Base-by-base conservation (phyloP, 2,113 vertebrate genomes). In the Alectura lathami region DNA sequence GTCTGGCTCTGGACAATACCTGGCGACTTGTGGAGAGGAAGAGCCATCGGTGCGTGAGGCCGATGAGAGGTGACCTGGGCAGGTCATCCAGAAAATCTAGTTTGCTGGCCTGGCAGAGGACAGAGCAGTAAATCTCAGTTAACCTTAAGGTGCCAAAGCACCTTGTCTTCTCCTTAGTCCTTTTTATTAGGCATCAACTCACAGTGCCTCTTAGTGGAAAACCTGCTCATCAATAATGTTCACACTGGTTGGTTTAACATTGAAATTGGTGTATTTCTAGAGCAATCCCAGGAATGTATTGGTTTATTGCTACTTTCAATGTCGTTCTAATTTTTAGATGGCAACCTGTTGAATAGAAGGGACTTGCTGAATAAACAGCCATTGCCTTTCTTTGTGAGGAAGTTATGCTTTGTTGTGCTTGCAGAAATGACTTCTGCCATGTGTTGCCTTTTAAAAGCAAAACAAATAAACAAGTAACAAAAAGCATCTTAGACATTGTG, bases 11-110 rank as follows among this genome's bases (percentile, higher is more conserved):
- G 60, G 43, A 93, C 14, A 68, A 59, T 77, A 93, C 66, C 38
- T 95, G 85, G 67, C 0, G 6, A 75, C 80, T 62, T 27, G 22
- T 2, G 13, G 22, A 81, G 85, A 86, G 89, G 72, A 80, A 78
- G 38, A 88, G 43, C 56, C 4, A 57, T 45, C 2, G 1, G 3
- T 53, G n/a, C 1, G 0, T 93, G 89, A 95, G 63, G n/a, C 70
- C 92, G 82, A 96, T 93, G 87, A 92, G 95, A 89, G 74, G 88
- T 88, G 91, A 96, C 89, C 88, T 95, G 89, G 80, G 34, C 92
- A 95, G 79, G 90, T 91, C 88, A 95, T 64, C 86, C 76, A 93
- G 95, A 96, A 97, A 94, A 96, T 93, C n/a, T 78, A 36, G 64
- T 67, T 80, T 96, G 75, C 59, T 91, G 75, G 59, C 43, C 42